These are phyloP conservation scores for Spongilla lacustris DNA, from an alignment of 37 sponge, comb jelly and placozoan species.

Conservation along the genomic window DNA sequence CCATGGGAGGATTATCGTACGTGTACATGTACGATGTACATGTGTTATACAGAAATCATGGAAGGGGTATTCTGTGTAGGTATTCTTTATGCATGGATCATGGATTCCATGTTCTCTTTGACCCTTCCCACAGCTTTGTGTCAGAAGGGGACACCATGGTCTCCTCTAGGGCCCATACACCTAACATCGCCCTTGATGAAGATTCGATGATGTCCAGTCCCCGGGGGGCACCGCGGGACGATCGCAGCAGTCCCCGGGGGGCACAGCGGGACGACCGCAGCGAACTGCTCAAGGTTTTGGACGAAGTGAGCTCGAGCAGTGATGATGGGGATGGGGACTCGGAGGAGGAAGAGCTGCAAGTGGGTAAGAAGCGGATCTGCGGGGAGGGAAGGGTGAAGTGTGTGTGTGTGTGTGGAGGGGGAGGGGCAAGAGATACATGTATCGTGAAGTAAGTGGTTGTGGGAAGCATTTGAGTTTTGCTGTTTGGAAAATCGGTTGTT, in stretches of 20 bases:
- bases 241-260: background rate
- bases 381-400: background rate
- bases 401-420: too few species aligned
- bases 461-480: too few species aligned
- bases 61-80: too few species aligned
- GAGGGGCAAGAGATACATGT: too few species aligned
- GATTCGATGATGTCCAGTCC: conserved; percentile 32
- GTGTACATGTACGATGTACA: too few species aligned
- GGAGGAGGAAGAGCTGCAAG: conserved; percentile 34
- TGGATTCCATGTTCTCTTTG: too few species aligned
- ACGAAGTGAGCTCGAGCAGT: conserved; percentile 46
- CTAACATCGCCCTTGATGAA: conserved; percentile 30
- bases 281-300: conserved; percentile 33
- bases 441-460: too few species aligned
- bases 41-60: too few species aligned
- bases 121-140: background rate
- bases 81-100: too few species aligned
- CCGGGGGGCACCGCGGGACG: conserved; percentile 2
- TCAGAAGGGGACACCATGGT: conserved; percentile 24
- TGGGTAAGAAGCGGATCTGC: background rate
- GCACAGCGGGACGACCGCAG: conserved; percentile 14
- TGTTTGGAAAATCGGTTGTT: too few species aligned
- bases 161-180: conserved; percentile 34
- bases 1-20: too few species aligned
- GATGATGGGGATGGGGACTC: conserved; percentile 11